phyloP scores from a whole-genome alignment of 2,888 invertebrate species.

The Campopleginae sp. region DNA sequence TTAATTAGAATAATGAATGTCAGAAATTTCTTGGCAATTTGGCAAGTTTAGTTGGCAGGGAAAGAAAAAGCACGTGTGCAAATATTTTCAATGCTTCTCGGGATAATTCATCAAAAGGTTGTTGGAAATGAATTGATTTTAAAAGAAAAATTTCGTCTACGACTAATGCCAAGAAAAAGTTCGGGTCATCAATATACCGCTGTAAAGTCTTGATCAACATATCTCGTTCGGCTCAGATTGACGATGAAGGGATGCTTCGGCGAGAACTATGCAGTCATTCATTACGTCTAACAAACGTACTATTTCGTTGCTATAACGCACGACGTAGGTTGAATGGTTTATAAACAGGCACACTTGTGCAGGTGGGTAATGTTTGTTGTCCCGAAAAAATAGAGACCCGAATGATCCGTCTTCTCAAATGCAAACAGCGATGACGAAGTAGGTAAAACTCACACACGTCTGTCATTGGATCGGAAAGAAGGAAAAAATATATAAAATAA shows the following conservation, averaged over 20 bases:
- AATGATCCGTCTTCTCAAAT: background rate
- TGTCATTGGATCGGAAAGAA: background rate
- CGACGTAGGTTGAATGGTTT: background rate
- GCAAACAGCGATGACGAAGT: background rate
- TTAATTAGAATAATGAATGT: too few relatives aligned
- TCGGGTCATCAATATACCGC: background rate
- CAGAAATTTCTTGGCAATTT: too few relatives aligned
- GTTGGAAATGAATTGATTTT: too few relatives aligned
- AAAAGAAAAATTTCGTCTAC: background rate
- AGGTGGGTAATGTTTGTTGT: constrained; percentile 9
- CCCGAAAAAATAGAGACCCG: background rate
- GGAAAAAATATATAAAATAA: background rate
- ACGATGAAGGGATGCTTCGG: background rate
- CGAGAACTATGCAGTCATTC: background rate
- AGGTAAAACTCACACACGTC: background rate
- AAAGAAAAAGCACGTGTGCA: too few relatives aligned
- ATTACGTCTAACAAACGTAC: background rate
- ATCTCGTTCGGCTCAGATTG: background rate
- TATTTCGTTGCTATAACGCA: background rate
- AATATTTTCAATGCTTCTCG: too few relatives aligned
- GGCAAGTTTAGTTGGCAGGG: too few relatives aligned
- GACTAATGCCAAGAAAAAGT: background rate
- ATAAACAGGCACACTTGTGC: background rate
- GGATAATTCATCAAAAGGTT: too few relatives aligned
- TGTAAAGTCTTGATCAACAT: background rate